These are phyloP conservation scores for Microchrysa polita DNA, from an alignment of 2,888 invertebrate genomes.

Conservation along the genomic window DNA sequence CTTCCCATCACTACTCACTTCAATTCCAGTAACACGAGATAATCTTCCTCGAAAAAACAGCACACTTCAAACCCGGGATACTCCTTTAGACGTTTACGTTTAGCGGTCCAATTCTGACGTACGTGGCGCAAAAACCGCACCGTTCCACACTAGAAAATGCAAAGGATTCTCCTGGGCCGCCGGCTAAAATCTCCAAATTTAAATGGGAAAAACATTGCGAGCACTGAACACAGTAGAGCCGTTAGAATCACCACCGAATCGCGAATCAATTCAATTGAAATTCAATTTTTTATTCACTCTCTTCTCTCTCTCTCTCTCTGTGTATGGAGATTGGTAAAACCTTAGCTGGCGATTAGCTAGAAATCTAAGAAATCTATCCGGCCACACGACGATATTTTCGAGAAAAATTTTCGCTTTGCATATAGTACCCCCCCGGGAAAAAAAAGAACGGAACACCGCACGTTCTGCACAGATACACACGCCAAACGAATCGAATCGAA, in stretches of 20 bases:
- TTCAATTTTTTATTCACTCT: not conserved
- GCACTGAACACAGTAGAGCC: slow-evolving; percentile 1
- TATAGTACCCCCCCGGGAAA: not conserved
- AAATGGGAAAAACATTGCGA: slow-evolving; percentile 39
- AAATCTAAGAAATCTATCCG: too few species aligned
- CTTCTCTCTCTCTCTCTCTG: too few species aligned
- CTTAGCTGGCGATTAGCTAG: too few species aligned
- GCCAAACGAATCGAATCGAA: too few species aligned
- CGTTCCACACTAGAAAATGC: not conserved
- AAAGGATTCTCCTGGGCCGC: not conserved
- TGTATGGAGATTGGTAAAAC: too few species aligned
- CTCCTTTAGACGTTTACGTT: not conserved
- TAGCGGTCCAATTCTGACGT: not conserved
- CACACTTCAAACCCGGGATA: too few species aligned
- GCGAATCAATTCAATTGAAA: slow-evolving; percentile 32
- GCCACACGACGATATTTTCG: too few species aligned
- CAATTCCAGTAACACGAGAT: slow-evolving; percentile 13
- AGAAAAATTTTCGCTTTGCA: too few species aligned
- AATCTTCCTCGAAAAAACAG: not conserved
- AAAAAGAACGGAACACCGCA: not conserved
- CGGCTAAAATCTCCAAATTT: slow-evolving; percentile 20
- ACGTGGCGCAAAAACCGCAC: slow-evolving; percentile 9
- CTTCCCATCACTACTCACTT: slow-evolving; percentile 18
- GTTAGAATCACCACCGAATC: not conserved
- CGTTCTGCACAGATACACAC: not conserved